phyloP scores from a whole-genome alignment of 1,140 invertebrate species.

The Hypothenemus hampei region DNA sequence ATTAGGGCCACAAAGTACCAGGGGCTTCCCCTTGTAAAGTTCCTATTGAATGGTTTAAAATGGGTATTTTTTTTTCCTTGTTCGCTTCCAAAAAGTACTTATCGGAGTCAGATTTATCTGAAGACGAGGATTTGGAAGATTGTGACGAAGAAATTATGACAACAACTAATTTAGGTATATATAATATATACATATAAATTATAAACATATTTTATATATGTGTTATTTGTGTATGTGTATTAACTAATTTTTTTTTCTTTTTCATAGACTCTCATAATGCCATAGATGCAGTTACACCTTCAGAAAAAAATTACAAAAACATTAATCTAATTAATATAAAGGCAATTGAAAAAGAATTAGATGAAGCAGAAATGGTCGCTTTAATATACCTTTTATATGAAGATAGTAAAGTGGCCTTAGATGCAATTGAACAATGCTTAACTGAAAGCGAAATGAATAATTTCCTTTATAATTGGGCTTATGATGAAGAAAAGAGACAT shows the following conservation, averaged over 20 bases:
- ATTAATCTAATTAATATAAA: neutral
- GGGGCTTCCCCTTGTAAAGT: too few species aligned
- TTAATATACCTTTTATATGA: conserved; percentile 35
- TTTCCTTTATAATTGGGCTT: conserved; percentile 27
- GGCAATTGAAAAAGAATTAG: conserved; percentile 24
- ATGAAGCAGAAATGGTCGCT: conserved; percentile 32
- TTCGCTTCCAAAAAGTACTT: conserved; percentile 6
- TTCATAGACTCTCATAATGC: too few species aligned
- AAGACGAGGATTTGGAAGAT: conserved; percentile 1
- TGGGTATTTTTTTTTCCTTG: too few species aligned
- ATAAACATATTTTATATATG: neutral
- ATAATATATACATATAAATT: neutral
- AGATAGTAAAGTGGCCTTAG: conserved; percentile 21
- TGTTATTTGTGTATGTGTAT: neutral
- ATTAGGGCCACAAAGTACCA: too few species aligned
- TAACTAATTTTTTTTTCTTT: too few species aligned
- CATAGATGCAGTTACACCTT: neutral
- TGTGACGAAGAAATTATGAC: neutral
- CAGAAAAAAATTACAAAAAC: neutral
- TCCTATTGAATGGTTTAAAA: too few species aligned
- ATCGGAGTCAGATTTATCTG: conserved; percentile 3
- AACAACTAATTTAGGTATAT: neutral
- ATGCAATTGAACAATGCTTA: conserved; percentile 17
- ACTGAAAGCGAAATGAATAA: neutral
- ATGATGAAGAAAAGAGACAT: conserved; percentile 10